Evolutionary conservation across 2,888 invertebrate species (phyloP).

Genomic region (Aspidiotus destructor): DNA sequence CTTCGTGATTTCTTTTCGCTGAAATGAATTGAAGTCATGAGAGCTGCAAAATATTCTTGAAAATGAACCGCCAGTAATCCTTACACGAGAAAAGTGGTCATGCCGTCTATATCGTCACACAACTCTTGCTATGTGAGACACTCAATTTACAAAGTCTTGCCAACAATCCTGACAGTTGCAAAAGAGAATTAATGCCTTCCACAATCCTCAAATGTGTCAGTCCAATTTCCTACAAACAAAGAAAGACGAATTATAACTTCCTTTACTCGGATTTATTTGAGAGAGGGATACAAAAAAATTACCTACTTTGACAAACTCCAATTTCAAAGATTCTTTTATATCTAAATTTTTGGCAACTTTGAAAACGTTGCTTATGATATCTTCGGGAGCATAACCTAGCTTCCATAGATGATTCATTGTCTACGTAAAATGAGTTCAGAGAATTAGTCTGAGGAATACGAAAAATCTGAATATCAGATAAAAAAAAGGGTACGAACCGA

Average conservation of each 20-base stretch:
- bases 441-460: conserved; percentile 20
- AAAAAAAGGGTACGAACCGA: conserved; percentile 46
- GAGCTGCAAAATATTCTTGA: too few species aligned
- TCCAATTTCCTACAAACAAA: conserved; percentile 65
- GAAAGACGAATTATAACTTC: background rate
- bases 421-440: conserved; percentile 42
- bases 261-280: conserved; percentile 34
- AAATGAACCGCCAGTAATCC: too few species aligned
- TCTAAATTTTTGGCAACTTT: conserved; percentile 81
- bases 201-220: conserved; percentile 80
- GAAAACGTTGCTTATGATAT: conserved; percentile 90
- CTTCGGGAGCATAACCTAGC: conserved; percentile 92
- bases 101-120: too few species aligned
- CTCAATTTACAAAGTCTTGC: conserved; percentile 61
- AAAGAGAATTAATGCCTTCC: conserved; percentile 73
- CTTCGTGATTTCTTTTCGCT: too few species aligned
- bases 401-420: conserved; percentile 81
- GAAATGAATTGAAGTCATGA: too few species aligned
- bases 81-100: too few species aligned
- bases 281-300: background rate
- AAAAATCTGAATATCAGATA: background rate
- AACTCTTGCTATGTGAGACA: background rate
- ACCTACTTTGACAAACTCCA: conserved; percentile 68
- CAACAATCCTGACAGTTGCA: conserved; percentile 84
- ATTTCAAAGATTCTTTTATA: conserved; percentile 67